Evolutionary conservation across 2,888 invertebrate genomes (phyloP).

Genomic region (Sialis fuliginosa): DNA sequence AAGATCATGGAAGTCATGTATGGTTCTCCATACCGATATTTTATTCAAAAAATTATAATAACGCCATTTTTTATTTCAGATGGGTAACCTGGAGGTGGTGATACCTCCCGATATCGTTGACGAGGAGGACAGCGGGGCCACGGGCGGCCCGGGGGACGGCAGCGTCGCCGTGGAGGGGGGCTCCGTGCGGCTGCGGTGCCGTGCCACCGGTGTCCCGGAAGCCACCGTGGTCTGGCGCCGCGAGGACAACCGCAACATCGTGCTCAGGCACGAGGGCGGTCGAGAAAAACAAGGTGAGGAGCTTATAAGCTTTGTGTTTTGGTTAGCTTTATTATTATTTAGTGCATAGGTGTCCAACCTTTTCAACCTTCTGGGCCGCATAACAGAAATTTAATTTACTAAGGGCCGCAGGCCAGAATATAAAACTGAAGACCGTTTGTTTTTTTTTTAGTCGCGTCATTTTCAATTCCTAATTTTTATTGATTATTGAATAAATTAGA

Average conservation of each 20-base stretch:
- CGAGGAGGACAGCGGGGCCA: conserved; percentile 37
- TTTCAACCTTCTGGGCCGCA: no score
- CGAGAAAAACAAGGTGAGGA: conserved; percentile 52
- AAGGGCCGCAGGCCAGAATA: no score
- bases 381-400: no score
- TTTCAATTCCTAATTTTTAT: no score
- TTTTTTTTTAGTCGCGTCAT: no score
- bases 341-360: no score
- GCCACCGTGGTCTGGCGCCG: conserved; percentile 67
- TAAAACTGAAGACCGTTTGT: no score
- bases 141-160: conserved; percentile 37
- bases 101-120: conserved; percentile 77
- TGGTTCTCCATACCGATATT: no score
- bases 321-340: no score
- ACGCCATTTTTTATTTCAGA: conserved; percentile 45
- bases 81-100: conserved; percentile 71
- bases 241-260: conserved; percentile 59
- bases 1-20: no score
- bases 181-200: conserved; percentile 55
- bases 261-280: conserved; percentile 52
- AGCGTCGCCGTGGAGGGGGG: conserved; percentile 69
- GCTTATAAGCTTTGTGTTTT: neutral
- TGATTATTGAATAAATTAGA: no score
- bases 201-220: conserved; percentile 64
- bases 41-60: no score